A percentile compares a stretch with the other conserved stretches of the same genome.
Conservation (phyloP, 2,797 vertebrate genomes). For the Xenentodon cancila region DNA sequence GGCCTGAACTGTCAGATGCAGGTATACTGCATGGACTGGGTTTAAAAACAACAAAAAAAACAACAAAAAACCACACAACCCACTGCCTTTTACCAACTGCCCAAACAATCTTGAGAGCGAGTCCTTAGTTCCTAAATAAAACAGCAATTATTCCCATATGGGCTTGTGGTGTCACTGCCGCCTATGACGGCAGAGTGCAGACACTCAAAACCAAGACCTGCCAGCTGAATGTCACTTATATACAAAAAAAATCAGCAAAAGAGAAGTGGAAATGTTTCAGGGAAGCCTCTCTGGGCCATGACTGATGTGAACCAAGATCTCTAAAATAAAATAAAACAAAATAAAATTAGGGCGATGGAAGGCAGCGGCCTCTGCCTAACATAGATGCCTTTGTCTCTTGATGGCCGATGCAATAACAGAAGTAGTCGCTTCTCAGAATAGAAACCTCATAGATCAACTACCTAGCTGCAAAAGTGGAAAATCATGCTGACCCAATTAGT, state of each 20-base stretch:
- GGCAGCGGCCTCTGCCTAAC: conserved; percentile 46
- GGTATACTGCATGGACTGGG: conserved; percentile 3
- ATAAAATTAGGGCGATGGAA: conserved; percentile 55
- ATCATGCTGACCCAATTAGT: conserved; percentile 72
- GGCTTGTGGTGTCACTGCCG: conserved; percentile 28
- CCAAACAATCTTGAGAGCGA: conserved; percentile 3
- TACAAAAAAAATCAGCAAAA: conserved; percentile 36
- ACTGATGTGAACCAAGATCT: conserved; percentile 44
- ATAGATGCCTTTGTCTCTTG: conserved; percentile 61
- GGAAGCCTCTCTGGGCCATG: conserved; percentile 38
- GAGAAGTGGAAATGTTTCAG: conserved; percentile 45
- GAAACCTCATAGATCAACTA: conserved; percentile 66
- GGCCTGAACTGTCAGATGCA: background rate
- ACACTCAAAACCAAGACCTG: conserved; percentile 17
- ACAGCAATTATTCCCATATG: conserved; percentile 25
- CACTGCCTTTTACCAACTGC: background rate
- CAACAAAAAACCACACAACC: conserved; percentile 20
- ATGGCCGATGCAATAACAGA: conserved; percentile 66
- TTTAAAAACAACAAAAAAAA: too few relatives aligned
- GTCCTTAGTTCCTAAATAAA: conserved; percentile 13
- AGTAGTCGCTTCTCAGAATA: conserved; percentile 68
- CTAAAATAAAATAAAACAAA: conserved; percentile 45
- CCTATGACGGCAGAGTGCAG: conserved; percentile 22
- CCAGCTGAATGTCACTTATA: conserved; percentile 22
- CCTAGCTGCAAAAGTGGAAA: conserved; percentile 65